phyloP scores from a whole-genome alignment of 1,140 invertebrate species.

The Rhopalosiphum padi region DNA sequence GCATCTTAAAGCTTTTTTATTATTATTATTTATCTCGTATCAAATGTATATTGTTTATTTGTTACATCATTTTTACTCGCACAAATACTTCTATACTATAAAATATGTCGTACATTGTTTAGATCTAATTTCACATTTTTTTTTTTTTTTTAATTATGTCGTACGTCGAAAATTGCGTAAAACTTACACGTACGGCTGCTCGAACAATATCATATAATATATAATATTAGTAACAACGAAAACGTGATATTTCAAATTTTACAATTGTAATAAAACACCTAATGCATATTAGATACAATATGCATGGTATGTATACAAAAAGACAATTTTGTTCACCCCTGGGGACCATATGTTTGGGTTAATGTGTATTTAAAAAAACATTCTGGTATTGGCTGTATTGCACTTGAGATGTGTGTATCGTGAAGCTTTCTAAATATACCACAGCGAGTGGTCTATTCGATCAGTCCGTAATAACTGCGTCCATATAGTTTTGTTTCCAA shows the following conservation, averaged over 20 bases:
- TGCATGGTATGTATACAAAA: background rate
- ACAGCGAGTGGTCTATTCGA: background rate
- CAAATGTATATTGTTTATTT: background rate
- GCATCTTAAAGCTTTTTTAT: background rate
- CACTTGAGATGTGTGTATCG: conserved; percentile 23
- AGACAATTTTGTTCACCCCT: background rate
- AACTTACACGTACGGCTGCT: background rate
- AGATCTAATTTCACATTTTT: background rate
- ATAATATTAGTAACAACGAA: background rate
- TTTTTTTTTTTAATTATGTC: background rate
- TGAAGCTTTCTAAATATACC: conserved; percentile 42
- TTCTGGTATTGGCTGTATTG: background rate
- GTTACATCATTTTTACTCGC: too few species aligned
- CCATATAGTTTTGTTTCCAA: background rate
- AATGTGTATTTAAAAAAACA: conserved; percentile 22
- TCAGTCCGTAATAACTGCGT: conserved; percentile 27
- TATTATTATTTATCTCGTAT: background rate
- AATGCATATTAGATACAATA: background rate
- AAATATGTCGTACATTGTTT: background rate
- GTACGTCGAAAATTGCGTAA: background rate
- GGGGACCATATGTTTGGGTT: conserved; percentile 15
- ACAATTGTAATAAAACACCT: background rate
- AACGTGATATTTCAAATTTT: background rate
- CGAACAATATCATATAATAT: background rate
- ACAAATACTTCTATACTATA: too few species aligned